Percentiles rank a stretch among this genome's conserved stretches.
Conservation (phyloP, 2,888 invertebrate species). For the Apamea sordens region DNA sequence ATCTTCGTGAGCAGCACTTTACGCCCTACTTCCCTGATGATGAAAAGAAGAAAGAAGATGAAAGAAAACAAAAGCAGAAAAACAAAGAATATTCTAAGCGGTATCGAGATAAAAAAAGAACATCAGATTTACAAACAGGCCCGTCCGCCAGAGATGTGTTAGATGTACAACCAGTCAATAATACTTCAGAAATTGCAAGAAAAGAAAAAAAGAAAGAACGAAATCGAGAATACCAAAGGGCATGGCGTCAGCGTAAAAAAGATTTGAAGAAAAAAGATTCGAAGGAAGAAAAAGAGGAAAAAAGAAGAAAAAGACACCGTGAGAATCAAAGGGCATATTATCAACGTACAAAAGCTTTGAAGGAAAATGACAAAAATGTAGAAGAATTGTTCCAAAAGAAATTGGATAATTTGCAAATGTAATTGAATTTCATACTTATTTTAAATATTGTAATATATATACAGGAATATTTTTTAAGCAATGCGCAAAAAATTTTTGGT, state of each 20-base stretch:
- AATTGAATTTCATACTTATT: not conserved
- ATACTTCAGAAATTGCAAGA: too few species aligned
- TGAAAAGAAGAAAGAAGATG: too few species aligned
- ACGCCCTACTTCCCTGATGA: constrained; percentile 46
- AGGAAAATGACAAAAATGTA: not conserved
- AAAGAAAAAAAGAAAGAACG: constrained; percentile 17
- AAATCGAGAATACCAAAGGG: constrained; percentile 35
- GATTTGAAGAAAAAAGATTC: constrained; percentile 1
- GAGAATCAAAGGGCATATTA: constrained; percentile 9
- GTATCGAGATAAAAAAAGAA: too few species aligned
- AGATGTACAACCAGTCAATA: too few species aligned
- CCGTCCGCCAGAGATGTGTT: too few species aligned
- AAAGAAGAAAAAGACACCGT: not conserved
- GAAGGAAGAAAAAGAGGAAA: not conserved
- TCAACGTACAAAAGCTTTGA: not conserved
- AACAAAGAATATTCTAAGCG: too few species aligned
- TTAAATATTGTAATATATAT: constrained; percentile 1
- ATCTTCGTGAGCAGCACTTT: constrained; percentile 69
- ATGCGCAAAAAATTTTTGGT: too few species aligned
- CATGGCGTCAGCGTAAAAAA: constrained; percentile 34
- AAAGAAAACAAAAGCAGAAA: too few species aligned
- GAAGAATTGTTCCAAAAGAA: not conserved
- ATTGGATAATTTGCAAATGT: not conserved
- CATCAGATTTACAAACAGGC: too few species aligned
- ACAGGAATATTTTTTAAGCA: too few species aligned